Evolutionary conservation across 2,888 invertebrate species (phyloP).

Genomic region (Machimus rusticus): DNA sequence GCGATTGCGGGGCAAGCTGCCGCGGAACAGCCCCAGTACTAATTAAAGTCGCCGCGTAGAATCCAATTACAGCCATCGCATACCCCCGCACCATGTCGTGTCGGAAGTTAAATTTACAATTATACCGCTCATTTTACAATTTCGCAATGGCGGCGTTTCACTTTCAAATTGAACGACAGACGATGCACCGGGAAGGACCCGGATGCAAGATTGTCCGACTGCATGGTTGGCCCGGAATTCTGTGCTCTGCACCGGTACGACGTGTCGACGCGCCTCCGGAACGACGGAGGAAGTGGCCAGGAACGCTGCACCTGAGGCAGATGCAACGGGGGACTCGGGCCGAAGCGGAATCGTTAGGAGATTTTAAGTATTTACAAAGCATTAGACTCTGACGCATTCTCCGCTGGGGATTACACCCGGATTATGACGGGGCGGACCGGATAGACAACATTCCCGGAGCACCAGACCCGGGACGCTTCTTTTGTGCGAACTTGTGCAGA

Average conservation of each 20-base stretch:
- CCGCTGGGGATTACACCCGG: neutral
- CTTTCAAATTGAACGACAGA: neutral
- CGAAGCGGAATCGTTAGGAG: neutral
- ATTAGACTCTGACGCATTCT: conserved; percentile 11
- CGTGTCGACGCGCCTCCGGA: neutral
- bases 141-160: neutral
- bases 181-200: neutral
- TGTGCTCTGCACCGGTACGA: neutral
- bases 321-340: neutral
- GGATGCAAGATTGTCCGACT: neutral
- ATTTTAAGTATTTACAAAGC: conserved; percentile 23
- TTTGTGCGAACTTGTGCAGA: conserved; percentile 25
- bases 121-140: neutral
- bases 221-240: neutral
- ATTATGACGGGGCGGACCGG: neutral
- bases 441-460: neutral
- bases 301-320: neutral
- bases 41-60: neutral
- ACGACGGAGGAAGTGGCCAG: neutral
- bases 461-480: neutral
- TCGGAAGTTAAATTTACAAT: neutral
- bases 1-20: neutral
- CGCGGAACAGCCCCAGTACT: neutral
- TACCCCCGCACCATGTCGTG: neutral
- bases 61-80: neutral